Evolutionary conservation across 2,888 invertebrate species (phyloP).

Genomic region (Tipula helvola): DNA sequence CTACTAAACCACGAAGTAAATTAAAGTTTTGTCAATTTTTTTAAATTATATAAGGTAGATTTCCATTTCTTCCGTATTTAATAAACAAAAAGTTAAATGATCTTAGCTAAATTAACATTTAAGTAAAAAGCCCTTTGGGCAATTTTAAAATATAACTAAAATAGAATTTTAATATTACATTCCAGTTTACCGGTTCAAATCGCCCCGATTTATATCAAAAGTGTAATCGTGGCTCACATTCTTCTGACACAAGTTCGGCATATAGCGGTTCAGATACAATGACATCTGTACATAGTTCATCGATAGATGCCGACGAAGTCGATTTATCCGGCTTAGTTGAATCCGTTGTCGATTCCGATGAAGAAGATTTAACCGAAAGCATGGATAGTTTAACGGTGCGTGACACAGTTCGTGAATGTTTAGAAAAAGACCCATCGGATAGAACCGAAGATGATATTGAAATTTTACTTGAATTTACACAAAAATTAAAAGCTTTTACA

Average conservation of each 20-base stretch:
- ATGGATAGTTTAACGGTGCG: conserved; percentile 83
- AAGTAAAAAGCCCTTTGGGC: too few relatives aligned
- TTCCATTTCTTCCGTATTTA: too few relatives aligned
- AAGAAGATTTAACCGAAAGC: conserved; percentile 80
- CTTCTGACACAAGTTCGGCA: conserved; percentile 91
- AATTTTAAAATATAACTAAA: too few relatives aligned
- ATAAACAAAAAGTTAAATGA: too few relatives aligned
- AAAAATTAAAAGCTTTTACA: conserved; percentile 94
- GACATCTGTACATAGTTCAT: conserved; percentile 84
- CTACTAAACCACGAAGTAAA: too few relatives aligned
- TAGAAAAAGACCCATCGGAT: conserved; percentile 94
- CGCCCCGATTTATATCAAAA: conserved; percentile 70
- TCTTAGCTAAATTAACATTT: too few relatives aligned
- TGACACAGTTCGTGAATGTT: conserved; percentile 91
- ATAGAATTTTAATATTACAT: too few relatives aligned
- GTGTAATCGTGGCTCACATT: conserved; percentile 69
- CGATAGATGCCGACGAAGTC: conserved; percentile 68
- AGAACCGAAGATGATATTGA: conserved; percentile 93
- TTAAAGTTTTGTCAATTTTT: too few relatives aligned
- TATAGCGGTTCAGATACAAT: conserved; percentile 95
- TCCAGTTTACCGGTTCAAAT: conserved; percentile 14
- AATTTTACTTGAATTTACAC: conserved; percentile 90
- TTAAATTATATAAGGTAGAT: too few relatives aligned
- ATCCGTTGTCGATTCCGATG: conserved; percentile 92
- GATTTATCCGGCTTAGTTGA: conserved; percentile 90